Base-by-base conservation (phyloP, 2,888 invertebrate genomes). In the Synanthedon formicaeformis region DNA sequence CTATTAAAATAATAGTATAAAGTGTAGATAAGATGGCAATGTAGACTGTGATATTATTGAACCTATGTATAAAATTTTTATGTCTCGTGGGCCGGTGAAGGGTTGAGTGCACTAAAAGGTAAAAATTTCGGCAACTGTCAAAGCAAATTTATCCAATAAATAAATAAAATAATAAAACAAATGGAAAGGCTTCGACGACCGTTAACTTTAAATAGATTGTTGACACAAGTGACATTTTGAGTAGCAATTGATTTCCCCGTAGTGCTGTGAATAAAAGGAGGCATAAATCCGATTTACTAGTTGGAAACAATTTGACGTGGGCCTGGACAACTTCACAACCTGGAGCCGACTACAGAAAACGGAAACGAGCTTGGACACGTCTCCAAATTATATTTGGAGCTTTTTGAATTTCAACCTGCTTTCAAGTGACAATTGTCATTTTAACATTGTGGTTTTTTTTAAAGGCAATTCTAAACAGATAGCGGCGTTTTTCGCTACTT, bases 401-500 rank as follows among this genome's bases (percentile, higher is more conserved):
- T 14, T 13, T 45, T 45, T 45, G 45, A n/a, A 12, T n/a, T 8
- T 45, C 13, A 45, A 45, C 14, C n/a, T 12, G 8, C 14, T 45
- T 45, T 45, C 34, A 34, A 34, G 10, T 45, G 45, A 45, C 45
- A 45, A 45, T 45, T 45, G 45, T 4, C 45, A 45, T 45, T 45
- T 45, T 13, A 14, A 45, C 45, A n/a, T 14, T 23, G 23, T 23
- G 23, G 3, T 13, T 45, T 45, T 13, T 45, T 45, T 45, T 14
- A 14, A 45, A n/a, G 14, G 45, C 45, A 59, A 59, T 60, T 63
- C 60, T 58, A 58, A 60, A 62, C 64, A 75, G 83, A 83, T 83
- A 83, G 81, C 73, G 64, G 65, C 58, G 63, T 71, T 72, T 75
- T 66, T 65, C 61, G 58, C 60, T 65, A 67, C 73, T 74, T 75